Evolutionary conservation across 2,888 invertebrate species (phyloP).

Genomic region (Seira sanloemensis): DNA sequence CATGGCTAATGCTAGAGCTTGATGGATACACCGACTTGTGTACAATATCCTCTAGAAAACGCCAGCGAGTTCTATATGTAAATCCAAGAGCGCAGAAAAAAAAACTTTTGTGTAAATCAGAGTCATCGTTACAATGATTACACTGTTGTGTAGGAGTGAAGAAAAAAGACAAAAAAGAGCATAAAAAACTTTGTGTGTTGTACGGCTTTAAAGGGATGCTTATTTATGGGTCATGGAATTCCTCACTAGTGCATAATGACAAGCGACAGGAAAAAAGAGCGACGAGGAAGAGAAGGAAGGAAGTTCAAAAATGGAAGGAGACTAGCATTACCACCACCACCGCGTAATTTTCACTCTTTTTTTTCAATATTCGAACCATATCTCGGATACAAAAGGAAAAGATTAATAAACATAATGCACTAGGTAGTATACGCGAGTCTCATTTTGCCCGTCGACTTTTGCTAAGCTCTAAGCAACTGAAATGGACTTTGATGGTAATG

Average conservation of each 20-base stretch:
- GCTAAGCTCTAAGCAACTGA: neutral
- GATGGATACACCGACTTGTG: no score
- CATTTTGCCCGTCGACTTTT: neutral
- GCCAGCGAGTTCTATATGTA: neutral
- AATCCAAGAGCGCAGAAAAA: neutral
- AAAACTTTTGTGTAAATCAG: constrained; percentile 17
- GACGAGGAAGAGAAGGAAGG: constrained; percentile 18
- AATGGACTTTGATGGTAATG: neutral
- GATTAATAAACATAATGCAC: neutral
- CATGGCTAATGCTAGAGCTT: constrained; percentile 5
- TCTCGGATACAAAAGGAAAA: neutral
- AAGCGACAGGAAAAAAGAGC: neutral
- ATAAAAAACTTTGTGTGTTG: constrained; percentile 6
- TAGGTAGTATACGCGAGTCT: neutral
- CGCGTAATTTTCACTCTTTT: constrained; percentile 11
- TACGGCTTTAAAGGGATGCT: constrained; percentile 20
- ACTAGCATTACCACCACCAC: neutral
- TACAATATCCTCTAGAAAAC: no score
- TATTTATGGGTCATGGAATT: constrained; percentile 34
- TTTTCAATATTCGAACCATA: no score
- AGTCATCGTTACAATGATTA: constrained; percentile 13
- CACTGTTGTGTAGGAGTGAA: constrained; percentile 2
- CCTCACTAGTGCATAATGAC: constrained; percentile 3
- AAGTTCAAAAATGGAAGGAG: constrained; percentile 17
- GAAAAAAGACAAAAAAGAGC: neutral